Evolutionary conservation across 2,113 vertebrate genomes (phyloP).

Genomic region (Kryptolebias marmoratus): DNA sequence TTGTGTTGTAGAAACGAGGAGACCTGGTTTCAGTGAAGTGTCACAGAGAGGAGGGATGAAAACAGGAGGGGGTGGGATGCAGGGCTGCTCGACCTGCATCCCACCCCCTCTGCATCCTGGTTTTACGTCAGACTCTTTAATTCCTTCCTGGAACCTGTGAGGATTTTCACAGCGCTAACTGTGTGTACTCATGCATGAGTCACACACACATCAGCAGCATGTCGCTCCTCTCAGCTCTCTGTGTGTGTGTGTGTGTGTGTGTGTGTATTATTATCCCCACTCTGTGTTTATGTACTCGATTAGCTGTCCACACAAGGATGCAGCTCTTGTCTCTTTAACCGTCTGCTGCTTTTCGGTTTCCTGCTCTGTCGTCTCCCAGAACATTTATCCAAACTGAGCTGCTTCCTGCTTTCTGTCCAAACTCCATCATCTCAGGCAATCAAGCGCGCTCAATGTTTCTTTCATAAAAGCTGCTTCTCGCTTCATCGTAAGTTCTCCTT

Average conservation of each 20-base stretch:
- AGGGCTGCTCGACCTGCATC: constrained; percentile 45
- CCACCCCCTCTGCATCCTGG: constrained; percentile 78
- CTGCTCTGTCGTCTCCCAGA: not conserved
- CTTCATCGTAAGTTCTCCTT: constrained; percentile 61
- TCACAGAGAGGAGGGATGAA: not conserved
- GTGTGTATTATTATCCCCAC: not conserved
- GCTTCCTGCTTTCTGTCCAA: constrained; percentile 47
- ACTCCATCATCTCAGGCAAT: constrained; percentile 64
- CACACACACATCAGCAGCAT: constrained; percentile 34
- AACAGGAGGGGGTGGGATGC: constrained; percentile 50
- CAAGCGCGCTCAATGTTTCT: constrained; percentile 65
- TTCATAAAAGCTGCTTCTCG: constrained; percentile 54
- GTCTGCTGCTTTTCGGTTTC: constrained; percentile 32
- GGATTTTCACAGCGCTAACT: constrained; percentile 77
- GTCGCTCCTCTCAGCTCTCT: not conserved
- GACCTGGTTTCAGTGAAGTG: constrained; percentile 1
- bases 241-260: not conserved
- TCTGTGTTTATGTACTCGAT: not conserved
- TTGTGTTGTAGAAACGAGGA: not conserved
- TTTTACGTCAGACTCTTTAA: constrained; percentile 76
- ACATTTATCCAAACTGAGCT: constrained; percentile 13
- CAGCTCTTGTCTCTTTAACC: not conserved
- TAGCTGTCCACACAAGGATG: not conserved
- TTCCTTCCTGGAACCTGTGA: constrained; percentile 79
- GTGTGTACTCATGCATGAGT: constrained; percentile 79